These are phyloP conservation scores for Pelodytes ibericus DNA, from an alignment of 2,797 vertebrate species.

Conservation along the genomic window DNA sequence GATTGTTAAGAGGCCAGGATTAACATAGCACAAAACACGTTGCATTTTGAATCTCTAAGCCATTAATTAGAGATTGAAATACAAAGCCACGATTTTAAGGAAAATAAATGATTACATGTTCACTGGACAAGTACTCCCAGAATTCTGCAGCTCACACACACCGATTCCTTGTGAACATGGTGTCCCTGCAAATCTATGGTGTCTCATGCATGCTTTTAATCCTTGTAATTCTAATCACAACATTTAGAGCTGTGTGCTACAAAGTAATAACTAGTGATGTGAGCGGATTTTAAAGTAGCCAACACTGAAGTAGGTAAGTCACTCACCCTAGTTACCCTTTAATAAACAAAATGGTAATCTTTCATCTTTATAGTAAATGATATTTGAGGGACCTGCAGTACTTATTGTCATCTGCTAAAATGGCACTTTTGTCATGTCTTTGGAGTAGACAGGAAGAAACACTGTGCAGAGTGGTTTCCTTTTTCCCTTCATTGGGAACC, in stretches of 20 bases:
- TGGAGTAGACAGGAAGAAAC: no score
- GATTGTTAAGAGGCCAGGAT: not conserved
- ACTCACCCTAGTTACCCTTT: no score
- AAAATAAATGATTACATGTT: not conserved
- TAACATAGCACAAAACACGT: not conserved
- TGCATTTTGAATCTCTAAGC: not conserved
- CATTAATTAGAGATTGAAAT: conserved; percentile 1
- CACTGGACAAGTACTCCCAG: no score
- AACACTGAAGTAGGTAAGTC: not conserved
- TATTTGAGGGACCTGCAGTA: no score
- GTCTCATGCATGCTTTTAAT: conserved; percentile 8
- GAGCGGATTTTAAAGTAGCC: conserved; percentile 14
- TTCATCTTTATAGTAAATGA: no score
- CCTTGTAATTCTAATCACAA: conserved; percentile 28
- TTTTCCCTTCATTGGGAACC: no score
- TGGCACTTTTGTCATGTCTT: no score
- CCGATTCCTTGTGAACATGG: not conserved
- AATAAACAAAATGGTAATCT: no score
- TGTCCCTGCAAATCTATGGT: conserved; percentile 4
- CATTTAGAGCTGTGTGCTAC: conserved; percentile 4
- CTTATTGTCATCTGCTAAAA: no score
- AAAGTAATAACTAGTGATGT: conserved; percentile 10
- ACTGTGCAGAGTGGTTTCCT: no score
- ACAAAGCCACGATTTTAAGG: not conserved
- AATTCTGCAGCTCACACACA: no score